Evolutionary conservation across 1,140 invertebrate genomes (phyloP), one percentile per base, ranked within the genome.

Genomic region (Nephotettix cincticeps): DNA sequence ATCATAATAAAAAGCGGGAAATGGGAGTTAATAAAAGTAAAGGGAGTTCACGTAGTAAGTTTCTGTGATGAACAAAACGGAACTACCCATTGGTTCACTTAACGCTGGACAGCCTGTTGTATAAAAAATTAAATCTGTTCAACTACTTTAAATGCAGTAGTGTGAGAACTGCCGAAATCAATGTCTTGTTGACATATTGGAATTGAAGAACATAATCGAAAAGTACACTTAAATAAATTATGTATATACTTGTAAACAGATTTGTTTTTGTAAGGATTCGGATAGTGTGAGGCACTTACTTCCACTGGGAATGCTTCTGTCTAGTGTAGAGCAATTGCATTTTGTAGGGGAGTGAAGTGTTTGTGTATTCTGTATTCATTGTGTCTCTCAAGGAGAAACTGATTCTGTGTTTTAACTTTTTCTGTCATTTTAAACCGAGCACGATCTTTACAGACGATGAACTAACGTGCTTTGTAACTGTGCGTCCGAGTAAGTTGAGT

Each of bases 401-500:
- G 28, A 64, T 32, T 19, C n/a, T 64, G 30, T 30, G 28, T 64
- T 64, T 64, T n/a, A 32, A 64, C 61, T 32, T 9, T 32, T 32
- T 29, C 28, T 32, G 30, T 19, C 19, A 32, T 64, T 64, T 27
- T 32, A 32, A 64, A 64, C 17, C 30, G 61, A 64, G 29, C 28
- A 64, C 6, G 61, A 43, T 30, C n/a, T 25, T 43, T 27, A 23
- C 32, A 19, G 64, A 43, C 23, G n/a, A 36, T 43, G 23, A 43
- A 65, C 29, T 3, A 27, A 67, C 25, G 40, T 40, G 23, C n/a
- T 67, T 17, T 40, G 14, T 25, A 13, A 21, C 14, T 64, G 61
- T 32, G 61, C 61, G 28, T 64, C 64, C n/a, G 27, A 67, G 25
- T 65, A 65, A 32, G 23, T 67, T 67, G 64, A 67, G 32, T 43